Conservation (phyloP, 1,140 invertebrate species). For the Pararge aegeria region DNA sequence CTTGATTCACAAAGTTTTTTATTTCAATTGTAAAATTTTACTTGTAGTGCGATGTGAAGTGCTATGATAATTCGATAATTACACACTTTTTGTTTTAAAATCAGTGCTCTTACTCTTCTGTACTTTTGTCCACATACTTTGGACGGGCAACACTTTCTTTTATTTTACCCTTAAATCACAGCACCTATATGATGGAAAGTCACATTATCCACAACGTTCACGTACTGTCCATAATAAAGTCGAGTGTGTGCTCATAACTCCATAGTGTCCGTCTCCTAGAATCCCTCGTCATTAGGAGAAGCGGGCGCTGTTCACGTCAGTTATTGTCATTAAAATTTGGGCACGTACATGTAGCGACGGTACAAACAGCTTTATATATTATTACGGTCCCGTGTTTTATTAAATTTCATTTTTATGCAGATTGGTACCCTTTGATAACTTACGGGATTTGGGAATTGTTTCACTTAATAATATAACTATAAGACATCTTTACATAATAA, state of each 20-base stretch:
- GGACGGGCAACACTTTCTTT: not conserved
- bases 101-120: no score
- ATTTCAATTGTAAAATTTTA: no score
- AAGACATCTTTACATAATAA: not conserved
- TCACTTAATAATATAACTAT: not conserved
- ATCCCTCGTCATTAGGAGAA: slow-evolving; percentile 23
- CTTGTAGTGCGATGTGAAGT: no score
- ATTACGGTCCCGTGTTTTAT: slow-evolving; percentile 10
- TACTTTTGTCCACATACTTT: not conserved
- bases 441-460: not conserved
- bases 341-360: slow-evolving; percentile 40
- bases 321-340: slow-evolving; percentile 55
- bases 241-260: slow-evolving; percentile 48
- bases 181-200: slow-evolving; percentile 10
- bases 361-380: slow-evolving; percentile 19
- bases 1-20: no score
- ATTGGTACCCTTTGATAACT: not conserved
- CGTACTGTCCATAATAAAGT: slow-evolving; percentile 38
- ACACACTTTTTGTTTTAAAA: no score
- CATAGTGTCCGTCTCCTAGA: slow-evolving; percentile 40
- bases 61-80: no score
- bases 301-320: slow-evolving; percentile 42
- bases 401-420: slow-evolving; percentile 16
- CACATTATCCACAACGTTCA: slow-evolving; percentile 11
- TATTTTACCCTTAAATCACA: not conserved